A percentile compares a stretch with the other conserved stretches of the same genome.
Evolutionary conservation across 2,797 vertebrate species (phyloP).

Genomic region (Menidia menidia): DNA sequence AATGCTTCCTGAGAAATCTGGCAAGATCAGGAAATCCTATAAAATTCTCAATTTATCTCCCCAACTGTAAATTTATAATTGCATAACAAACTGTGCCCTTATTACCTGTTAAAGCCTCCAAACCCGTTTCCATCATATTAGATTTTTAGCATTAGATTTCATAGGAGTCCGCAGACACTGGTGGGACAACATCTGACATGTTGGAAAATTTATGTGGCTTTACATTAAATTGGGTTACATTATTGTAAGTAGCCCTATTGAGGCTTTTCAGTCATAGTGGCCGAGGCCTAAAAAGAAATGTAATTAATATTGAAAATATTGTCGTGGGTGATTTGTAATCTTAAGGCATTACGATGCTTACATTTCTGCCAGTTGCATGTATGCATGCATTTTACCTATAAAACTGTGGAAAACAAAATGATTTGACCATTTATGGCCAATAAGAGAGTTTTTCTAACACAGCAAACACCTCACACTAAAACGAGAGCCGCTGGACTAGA

Average conservation of each 20-base stretch:
- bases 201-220: too few relatives aligned
- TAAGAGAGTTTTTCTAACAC: constrained; percentile 3
- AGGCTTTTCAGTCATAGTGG: neutral
- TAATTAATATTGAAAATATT: neutral
- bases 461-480: constrained; percentile 50
- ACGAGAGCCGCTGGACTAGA: constrained; percentile 15
- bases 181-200: too few relatives aligned
- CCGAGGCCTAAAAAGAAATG: neutral
- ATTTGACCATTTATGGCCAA: neutral
- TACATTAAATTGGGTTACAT: too few relatives aligned
- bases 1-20: too few relatives aligned
- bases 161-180: too few relatives aligned
- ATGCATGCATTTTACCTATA: neutral
- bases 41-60: too few relatives aligned
- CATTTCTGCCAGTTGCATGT: neutral
- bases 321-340: neutral
- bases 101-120: too few relatives aligned
- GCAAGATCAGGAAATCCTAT: too few relatives aligned
- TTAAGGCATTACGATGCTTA: neutral
- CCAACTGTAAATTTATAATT: too few relatives aligned
- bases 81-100: too few relatives aligned
- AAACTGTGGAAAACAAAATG: neutral
- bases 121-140: too few relatives aligned
- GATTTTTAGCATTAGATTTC: too few relatives aligned
- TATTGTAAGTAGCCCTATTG: neutral